Base-by-base conservation (phyloP, 2,888 invertebrate species). In the Sepiola atlantica region DNA sequence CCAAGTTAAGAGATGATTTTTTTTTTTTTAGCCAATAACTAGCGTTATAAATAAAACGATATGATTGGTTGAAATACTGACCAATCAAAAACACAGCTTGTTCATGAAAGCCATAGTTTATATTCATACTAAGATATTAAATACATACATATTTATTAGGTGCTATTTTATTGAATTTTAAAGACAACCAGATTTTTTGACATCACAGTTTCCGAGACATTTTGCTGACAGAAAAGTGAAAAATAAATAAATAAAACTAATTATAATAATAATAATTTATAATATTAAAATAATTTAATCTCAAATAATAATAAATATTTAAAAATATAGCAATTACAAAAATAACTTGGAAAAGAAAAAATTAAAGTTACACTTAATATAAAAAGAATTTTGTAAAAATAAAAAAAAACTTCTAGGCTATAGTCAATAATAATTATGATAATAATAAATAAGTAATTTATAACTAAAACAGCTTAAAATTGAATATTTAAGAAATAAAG, bases 171-270 rank as follows among this genome's bases (percentile, higher is more conserved):
- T 32, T n/a, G 77, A 77, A 77, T 77, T 77, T 77, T 77, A n/a
- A 77, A 77, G 77, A 77, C 77, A 77, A n/a, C 77, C n/a, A 77
- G 32, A 77, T n/a, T 77, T 77, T 77, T 77, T 77, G 77, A 77
- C 77, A 77, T 77, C 77, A 77, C 77, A 77, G 77, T 77, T 77
- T 77, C 77, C 77, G 77, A 77, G 77, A 77, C 77, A 77, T 77
- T 77, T 77, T 77, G 77, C 77, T 77, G 77, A 77, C 77, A 77
- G 77, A 77, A 77, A 77, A 32, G n/a, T 77, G n/a, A 77, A 77
- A 77, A 77, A 61, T 28, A 77, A n/a, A 61, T 61, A 77, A 77
- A 77, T 77, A 77, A 77, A 77, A 77, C 77, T 77, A 77, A 77
- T 77, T 16, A 77, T 77, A 77, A 77, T 32, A 77, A 77, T 32